Percentiles rank a stretch among this genome's conserved stretches.
These are phyloP conservation scores for Cylloceria caligata DNA, from an alignment of 2,888 invertebrate genomes.

Conservation along the genomic window DNA sequence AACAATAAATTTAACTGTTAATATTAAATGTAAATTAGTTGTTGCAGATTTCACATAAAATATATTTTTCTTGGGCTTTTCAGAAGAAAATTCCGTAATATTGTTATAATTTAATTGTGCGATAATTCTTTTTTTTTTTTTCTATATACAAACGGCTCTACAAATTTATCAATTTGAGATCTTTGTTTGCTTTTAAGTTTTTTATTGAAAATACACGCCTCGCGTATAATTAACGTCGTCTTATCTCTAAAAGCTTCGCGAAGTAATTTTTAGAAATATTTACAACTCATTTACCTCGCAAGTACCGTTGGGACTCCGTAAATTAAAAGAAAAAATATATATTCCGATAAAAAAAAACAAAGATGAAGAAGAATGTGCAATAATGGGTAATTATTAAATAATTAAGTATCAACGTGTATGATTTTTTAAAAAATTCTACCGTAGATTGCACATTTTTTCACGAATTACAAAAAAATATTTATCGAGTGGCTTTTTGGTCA, in stretches of 20 bases:
- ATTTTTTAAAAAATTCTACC: neutral
- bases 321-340: neutral
- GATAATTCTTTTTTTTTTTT: neutral
- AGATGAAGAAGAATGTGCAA: neutral
- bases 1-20: neutral
- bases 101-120: neutral
- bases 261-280: neutral
- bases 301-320: neutral
- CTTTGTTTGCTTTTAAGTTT: neutral
- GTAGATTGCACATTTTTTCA: neutral
- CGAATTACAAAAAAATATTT: neutral
- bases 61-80: neutral
- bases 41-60: neutral
- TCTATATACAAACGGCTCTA: neutral
- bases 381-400: constrained; percentile 9
- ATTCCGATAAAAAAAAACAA: neutral
- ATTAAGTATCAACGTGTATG: constrained; percentile 5
- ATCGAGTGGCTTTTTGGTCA: neutral
- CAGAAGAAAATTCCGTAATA: constrained; percentile 1
- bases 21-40: neutral
- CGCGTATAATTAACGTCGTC: neutral
- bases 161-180: neutral
- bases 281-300: neutral
- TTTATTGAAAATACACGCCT: neutral
- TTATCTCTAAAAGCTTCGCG: neutral